These are phyloP conservation scores for Apostichopus parvimensis DNA, from an alignment of 35 echinoderm and acorn worm species.

Conservation along the genomic window DNA sequence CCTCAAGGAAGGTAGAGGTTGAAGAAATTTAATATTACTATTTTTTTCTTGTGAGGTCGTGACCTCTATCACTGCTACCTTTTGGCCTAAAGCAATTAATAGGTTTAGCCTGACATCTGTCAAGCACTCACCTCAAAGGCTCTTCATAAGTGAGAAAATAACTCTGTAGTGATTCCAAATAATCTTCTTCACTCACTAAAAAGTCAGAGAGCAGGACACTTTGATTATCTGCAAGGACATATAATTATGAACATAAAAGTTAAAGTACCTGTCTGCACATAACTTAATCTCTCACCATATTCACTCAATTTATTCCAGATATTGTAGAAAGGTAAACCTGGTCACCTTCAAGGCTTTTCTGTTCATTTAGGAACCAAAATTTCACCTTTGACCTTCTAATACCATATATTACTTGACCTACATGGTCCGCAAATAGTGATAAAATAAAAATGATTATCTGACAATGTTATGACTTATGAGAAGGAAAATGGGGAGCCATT, in stretches of 20 bases:
- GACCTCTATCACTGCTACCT: not conserved
- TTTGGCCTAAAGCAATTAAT: not conserved
- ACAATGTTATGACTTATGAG: too few species aligned
- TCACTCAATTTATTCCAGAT: too few species aligned
- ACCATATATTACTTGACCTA: too few species aligned
- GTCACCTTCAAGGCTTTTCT: too few species aligned
- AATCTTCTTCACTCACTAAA: slow-evolving; percentile 54
- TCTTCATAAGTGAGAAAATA: slow-evolving; percentile 62
- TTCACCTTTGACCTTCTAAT: too few species aligned
- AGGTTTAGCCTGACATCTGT: not conserved
- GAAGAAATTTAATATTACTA: not conserved
- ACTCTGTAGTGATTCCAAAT: slow-evolving; percentile 65
- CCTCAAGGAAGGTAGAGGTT: not conserved
- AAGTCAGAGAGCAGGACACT: slow-evolving; percentile 55
- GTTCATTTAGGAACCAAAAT: too few species aligned
- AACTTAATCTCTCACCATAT: too few species aligned
- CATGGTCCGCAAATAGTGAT: too few species aligned
- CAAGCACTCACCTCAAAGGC: slow-evolving; percentile 15
- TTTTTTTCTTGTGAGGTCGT: not conserved
- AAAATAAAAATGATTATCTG: too few species aligned
- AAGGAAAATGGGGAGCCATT: too few species aligned
- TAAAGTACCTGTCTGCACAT: too few species aligned
- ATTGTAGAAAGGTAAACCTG: too few species aligned
- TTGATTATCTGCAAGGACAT: slow-evolving; percentile 27
- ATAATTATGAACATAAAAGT: not conserved